phyloP scores from a whole-genome alignment of 2,797 vertebrate genomes.

The Argentina silus region DNA sequence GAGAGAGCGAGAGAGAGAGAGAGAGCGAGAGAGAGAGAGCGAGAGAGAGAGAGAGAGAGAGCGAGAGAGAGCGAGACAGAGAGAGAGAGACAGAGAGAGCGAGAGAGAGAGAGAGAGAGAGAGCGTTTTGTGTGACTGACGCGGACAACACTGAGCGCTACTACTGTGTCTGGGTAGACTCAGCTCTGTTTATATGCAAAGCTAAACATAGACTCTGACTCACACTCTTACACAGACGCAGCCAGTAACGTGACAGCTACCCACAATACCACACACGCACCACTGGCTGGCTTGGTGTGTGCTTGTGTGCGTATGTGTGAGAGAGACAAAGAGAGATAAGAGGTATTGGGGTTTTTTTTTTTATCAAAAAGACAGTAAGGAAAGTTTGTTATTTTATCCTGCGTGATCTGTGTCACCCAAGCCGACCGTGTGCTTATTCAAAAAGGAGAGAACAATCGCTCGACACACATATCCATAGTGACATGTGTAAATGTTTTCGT shows the following conservation, averaged over 20 bases:
- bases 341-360: too few relatives aligned
- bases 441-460: slow-evolving; percentile 35
- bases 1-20: not conserved
- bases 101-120: slow-evolving; percentile 51
- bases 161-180: slow-evolving; percentile 73
- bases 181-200: slow-evolving; percentile 67
- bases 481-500: slow-evolving; percentile 26
- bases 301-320: slow-evolving; percentile 33
- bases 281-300: slow-evolving; percentile 37
- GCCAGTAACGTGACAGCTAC: slow-evolving; percentile 70
- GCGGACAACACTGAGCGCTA: slow-evolving; percentile 38
- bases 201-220: slow-evolving; percentile 83
- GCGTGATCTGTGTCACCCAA: slow-evolving; percentile 30
- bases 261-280: slow-evolving; percentile 75
- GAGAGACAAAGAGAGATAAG: slow-evolving; percentile 57
- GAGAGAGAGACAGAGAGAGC: slow-evolving; percentile 3
- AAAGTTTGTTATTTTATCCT: slow-evolving; percentile 38
- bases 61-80: not conserved
- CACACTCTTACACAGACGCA: slow-evolving; percentile 63
- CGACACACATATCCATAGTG: slow-evolving; percentile 23
- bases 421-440: slow-evolving; percentile 34
- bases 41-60: not conserved
- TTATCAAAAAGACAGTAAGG: slow-evolving; percentile 10
- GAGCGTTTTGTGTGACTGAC: slow-evolving; percentile 28
- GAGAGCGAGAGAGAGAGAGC: not conserved